Base-by-base conservation (phyloP, 2,797 vertebrate species). In the Chanos chanos region DNA sequence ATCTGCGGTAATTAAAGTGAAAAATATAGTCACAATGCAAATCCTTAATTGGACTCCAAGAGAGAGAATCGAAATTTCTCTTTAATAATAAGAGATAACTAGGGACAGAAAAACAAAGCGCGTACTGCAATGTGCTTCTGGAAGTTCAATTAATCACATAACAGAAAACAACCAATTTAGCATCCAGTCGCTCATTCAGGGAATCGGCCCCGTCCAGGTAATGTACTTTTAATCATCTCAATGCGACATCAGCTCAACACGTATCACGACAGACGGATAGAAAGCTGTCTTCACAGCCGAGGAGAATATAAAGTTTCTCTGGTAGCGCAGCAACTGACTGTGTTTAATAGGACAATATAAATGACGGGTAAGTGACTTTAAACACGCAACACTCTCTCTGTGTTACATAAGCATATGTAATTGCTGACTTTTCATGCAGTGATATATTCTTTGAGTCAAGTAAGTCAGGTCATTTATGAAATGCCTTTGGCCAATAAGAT, bases 21-120 rank as follows among this genome's bases (percentile, higher is more conserved):
- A 98, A 98, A 97, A 99, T 98, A 94, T 92, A 93, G 93, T 94
- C 91, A 92, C 94, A 91, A 94, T 94, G 94, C 94, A 97, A 97
- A 97, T 97, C 94, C 94, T 96, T 99, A 99, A 99, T 99, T 98
- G 97, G 97, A 95, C 97, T 96, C 97, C 95, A 91, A 91, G 94
- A 94, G 95, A 94, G 96, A 96, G 94, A 97, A 94, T 93, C 90
- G 90, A 92, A 95, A 96, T 97, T 93, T 94, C 92, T 96, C 94
- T 96, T 97, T 97, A 94, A 96, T 97, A 97, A 97, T 94, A 95
- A 93, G 92, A 92, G 93, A 97, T 97, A 96, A 96, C 94, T 95
- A 84, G 92, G 91, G 90, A 94, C 93, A 93, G 93, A 94, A 96
- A 96, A 97, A 97, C 93, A 95, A 95, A 96, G 93, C 90, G 79